Evolutionary conservation across 2,113 vertebrate species (phyloP), one percentile per base, ranked within the genome.

Genomic region (Natator depressus): DNA sequence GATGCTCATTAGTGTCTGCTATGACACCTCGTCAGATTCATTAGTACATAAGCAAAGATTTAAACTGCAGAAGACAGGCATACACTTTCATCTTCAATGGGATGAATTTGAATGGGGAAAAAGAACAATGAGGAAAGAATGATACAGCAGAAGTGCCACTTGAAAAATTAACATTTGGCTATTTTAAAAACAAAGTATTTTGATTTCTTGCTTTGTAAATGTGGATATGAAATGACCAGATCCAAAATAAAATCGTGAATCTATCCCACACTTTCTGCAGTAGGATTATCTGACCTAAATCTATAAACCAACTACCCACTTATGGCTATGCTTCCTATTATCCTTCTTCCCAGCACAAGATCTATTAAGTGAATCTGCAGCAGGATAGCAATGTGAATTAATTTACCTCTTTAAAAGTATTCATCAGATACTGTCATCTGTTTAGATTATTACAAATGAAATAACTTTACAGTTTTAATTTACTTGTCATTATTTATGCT

Each of bases 1-100:
- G 90, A 92, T 90, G 95, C 93, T 97, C 93, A 90, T 97, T 97
- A 97, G 82, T 91, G 85, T 80, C 69, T 87, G 46, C 96, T 94
- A 38, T 94, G 94, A 95, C 90, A 95, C 89, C 17, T 78, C 57
- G 80, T 91, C 95, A 95, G 82, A 93, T 87, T 94, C 96, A 93
- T 96, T 95, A 97, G 88, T 84, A 91, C 88, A 89, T 86, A 94
- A 91, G 89, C 80, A 91, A 84, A 93, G 79, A 80, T 85, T 95
- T 93, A 91, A 96, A 82, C 81, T 2, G 0, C 53, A 93, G 92
- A 95, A 95, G 82, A 90, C 9, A 50, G 49, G 8, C 1, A 0
- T 5, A 11, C 1, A 82, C 75, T 93, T 96, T 88, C 79, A 91
- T 93, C 49, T 94, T 55, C 87, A 93, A 2, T 81, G 82, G 78